These are phyloP conservation scores for Epinotia brunnichana DNA, from an alignment of 2,888 invertebrate genomes.

Conservation along the genomic window DNA sequence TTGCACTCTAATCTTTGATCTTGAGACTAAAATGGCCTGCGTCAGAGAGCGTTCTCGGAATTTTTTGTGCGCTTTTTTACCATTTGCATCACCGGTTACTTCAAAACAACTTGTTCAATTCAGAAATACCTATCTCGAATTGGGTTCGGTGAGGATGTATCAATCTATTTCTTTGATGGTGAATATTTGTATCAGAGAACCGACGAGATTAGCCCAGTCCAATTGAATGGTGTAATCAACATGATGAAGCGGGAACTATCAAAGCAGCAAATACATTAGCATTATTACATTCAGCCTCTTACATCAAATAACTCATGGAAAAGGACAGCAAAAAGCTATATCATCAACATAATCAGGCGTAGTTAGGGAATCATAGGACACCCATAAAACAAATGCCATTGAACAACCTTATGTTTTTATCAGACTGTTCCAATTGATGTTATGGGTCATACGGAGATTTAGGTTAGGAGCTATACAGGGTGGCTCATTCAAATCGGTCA, in stretches of 20 bases:
- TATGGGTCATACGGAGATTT: too few species aligned
- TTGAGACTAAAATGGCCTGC: slow-evolving; percentile 49
- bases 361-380: background rate
- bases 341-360: background rate
- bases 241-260: slow-evolving; percentile 24
- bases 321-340: background rate
- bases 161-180: slow-evolving; percentile 13
- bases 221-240: slow-evolving; percentile 37
- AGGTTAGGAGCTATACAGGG: too few species aligned
- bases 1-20: slow-evolving; percentile 61
- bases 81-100: slow-evolving; percentile 5
- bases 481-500: too few species aligned
- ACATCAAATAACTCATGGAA: background rate
- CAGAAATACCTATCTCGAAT: slow-evolving; percentile 3
- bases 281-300: slow-evolving; percentile 26
- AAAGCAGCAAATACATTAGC: slow-evolving; percentile 36
- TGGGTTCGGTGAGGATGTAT: background rate
- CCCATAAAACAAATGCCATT: background rate
- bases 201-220: slow-evolving; percentile 13
- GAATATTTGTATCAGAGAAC: slow-evolving; percentile 9
- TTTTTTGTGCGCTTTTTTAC: slow-evolving; percentile 29
- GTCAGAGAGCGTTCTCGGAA: slow-evolving; percentile 47
- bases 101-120: slow-evolving; percentile 26
- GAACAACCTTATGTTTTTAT: background rate
- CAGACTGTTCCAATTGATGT: background rate